Conservation (phyloP, 1,140 invertebrate genomes). For the Carposina sasakii region DNA sequence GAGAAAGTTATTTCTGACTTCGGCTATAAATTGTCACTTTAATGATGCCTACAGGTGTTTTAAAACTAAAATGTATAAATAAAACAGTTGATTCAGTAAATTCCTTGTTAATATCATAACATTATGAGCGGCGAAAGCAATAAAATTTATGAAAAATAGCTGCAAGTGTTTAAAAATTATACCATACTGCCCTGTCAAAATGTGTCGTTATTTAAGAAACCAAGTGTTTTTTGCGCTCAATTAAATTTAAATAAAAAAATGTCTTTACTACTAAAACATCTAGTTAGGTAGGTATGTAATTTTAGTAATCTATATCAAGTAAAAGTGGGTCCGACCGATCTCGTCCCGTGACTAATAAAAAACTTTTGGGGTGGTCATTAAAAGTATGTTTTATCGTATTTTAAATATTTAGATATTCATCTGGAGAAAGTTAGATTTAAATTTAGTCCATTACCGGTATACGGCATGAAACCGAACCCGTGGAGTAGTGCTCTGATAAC, state of each 20-base stretch:
- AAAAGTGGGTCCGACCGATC: slow-evolving; percentile 21
- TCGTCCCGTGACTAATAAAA: slow-evolving; percentile 53
- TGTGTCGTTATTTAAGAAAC: slow-evolving; percentile 39
- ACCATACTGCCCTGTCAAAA: slow-evolving; percentile 25
- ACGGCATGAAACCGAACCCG: slow-evolving; percentile 45
- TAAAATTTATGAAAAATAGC: slow-evolving; percentile 42
- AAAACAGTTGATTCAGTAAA: neutral
- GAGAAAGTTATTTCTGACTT: too few species aligned
- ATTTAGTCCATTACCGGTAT: slow-evolving; percentile 55
- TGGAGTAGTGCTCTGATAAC: slow-evolving; percentile 15
- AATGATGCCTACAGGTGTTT: too few species aligned
- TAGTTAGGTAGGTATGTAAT: too few species aligned
- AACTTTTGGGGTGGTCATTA: slow-evolving; percentile 57
- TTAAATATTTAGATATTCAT: slow-evolving; percentile 67
- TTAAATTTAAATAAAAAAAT: slow-evolving; percentile 61
- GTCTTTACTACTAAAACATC: too few species aligned
- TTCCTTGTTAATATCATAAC: slow-evolving; percentile 8
- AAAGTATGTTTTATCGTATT: slow-evolving; percentile 66
- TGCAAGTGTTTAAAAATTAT: slow-evolving; percentile 35
- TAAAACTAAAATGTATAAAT: too few species aligned
- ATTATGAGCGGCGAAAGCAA: slow-evolving; percentile 24
- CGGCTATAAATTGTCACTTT: too few species aligned
- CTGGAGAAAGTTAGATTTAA: slow-evolving; percentile 60
- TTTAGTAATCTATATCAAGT: slow-evolving; percentile 54
- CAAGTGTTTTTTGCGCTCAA: slow-evolving; percentile 54